Percentiles rank a stretch among this genome's conserved stretches.
phyloP scores from a whole-genome alignment of 1,140 invertebrate species.

The Sycophaga agraensis region DNA sequence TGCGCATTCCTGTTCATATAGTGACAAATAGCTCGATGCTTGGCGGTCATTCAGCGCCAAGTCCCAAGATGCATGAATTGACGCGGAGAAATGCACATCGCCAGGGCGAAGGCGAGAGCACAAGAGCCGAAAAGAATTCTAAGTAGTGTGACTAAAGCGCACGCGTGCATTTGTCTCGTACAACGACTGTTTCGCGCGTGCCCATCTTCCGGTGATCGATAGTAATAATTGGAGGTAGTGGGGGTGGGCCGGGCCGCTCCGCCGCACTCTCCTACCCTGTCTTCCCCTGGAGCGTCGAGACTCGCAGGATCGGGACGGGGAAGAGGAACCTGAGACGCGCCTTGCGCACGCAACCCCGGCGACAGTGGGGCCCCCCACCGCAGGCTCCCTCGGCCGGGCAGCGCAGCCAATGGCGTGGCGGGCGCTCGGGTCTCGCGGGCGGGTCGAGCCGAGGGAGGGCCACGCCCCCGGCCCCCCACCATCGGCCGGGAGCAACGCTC shows the following conservation, averaged over 20 bases:
- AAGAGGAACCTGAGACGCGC: background rate
- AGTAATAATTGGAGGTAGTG: constrained; percentile 46
- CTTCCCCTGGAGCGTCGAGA: background rate
- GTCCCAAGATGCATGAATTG: too few relatives aligned
- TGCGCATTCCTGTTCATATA: too few relatives aligned
- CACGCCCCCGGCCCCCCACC: constrained; percentile 26
- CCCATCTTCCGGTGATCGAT: constrained; percentile 44
- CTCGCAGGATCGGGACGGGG: background rate
- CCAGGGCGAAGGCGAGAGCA: too few relatives aligned
- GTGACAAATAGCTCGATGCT: too few relatives aligned
- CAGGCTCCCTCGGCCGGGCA: background rate
- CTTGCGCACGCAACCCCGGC: background rate
- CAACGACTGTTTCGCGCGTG: constrained; percentile 33
- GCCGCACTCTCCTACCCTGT: background rate
- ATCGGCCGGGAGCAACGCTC: constrained; percentile 29
- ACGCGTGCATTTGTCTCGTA: too few relatives aligned
- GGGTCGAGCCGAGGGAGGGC: constrained; percentile 20
- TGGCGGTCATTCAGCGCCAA: too few relatives aligned
- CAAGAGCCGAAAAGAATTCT: too few relatives aligned
- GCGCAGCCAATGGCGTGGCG: background rate
- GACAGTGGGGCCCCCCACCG: background rate
- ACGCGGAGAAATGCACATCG: too few relatives aligned
- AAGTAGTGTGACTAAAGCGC: too few relatives aligned
- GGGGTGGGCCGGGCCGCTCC: background rate
- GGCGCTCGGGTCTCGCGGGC: constrained; percentile 12